Evolutionary conservation across 2,888 invertebrate genomes (phyloP), one percentile per base, ranked within the genome.

Genomic region (Nymphalis urticae): DNA sequence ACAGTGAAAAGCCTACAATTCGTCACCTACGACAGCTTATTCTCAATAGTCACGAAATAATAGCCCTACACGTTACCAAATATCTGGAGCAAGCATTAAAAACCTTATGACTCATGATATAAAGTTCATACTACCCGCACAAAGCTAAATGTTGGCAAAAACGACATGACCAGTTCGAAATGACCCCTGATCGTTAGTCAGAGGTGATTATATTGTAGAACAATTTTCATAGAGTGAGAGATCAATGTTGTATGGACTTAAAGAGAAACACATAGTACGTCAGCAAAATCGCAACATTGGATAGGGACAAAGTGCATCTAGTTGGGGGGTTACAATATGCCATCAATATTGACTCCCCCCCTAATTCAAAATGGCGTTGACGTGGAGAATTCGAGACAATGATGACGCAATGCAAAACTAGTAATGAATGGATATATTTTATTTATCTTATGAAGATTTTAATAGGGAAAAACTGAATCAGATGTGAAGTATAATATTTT

Each of bases 21-120:
- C 85, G 87, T 91, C 91, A 89, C 87, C 79, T 84, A 85, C 83
- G 88, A 88, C 86, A 85, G 88, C 85, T 84, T 87, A 87, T 86
- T 87, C 87, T 83, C 82, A 87, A 86, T 85, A 85, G 87, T 86
- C 84, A 81, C 85, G 81, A 85, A 87, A 87, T 87, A 89, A 86
- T 86, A 81, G 84, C 81, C 74, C 48, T 63, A 32, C 62, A 66
- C 68, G 74, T 71, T 68, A 73, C 65, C 63, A 27, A 60, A 24
- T 32, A 19, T 1, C 21, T 10, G 10, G 61, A 47, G 48, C 67
- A 75, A 27, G 10, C 68, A 17, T 84, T 81, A 82, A 73, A 50
- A 69, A 76, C 81, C 77, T 72, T 86, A 78, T 48, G 0, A 0
- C 7, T 1, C 36, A 0, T 24, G 1, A 13, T 73, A 73, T 84